Base-by-base conservation (phyloP, 53 echinoderm and acorn worm genomes). In the Paelopatides confundens region DNA sequence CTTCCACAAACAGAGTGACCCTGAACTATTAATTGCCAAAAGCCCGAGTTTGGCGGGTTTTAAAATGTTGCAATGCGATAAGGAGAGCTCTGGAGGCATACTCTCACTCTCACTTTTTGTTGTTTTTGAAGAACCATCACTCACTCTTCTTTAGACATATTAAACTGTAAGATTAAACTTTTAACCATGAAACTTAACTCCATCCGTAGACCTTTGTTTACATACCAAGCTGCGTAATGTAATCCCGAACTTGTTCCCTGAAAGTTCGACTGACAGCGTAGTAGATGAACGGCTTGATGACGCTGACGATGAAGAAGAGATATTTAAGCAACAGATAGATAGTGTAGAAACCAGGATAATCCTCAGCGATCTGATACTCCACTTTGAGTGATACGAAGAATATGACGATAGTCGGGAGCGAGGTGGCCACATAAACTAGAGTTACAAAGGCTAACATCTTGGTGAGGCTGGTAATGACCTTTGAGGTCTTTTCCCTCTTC, bases 381-480 rank as follows among this genome's bases (percentile, higher is more conserved):
- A 53, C 13, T 13, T 79, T 9, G 2, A 79, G 53, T 9, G 79
- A 53, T 12, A 79, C 34, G 31, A 79, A 79, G 34, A 50, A 79
- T 26, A 79, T 79, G 34, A 79, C 52, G 58, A 79, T 79, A 3
- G 79, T 47, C 13, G 79, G 79, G 49, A 79, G 50, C 29, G 79
- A 52, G 28, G 79, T 79, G 3, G 79, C 79, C 33, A 79, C 79
- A 27, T 79, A 79, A 31, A 79, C 33, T 27, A 79, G 53, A 50
- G 79, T 52, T 9, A 33, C 53, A 2, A 54, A 32, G 11, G 79
- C 79, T 5, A 79, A 34, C 79, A 79, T 79, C 79, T 79, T 79
- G 14, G 79, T 79, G 1, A 79, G 53, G 18, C 79, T 79, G 31
- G 79, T 79, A 47, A 79, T 52, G 79, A 79, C 79, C 53, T 79